phyloP scores from a whole-genome alignment of 2,113 vertebrate genomes.

The Aphelocoma coerulescens region DNA sequence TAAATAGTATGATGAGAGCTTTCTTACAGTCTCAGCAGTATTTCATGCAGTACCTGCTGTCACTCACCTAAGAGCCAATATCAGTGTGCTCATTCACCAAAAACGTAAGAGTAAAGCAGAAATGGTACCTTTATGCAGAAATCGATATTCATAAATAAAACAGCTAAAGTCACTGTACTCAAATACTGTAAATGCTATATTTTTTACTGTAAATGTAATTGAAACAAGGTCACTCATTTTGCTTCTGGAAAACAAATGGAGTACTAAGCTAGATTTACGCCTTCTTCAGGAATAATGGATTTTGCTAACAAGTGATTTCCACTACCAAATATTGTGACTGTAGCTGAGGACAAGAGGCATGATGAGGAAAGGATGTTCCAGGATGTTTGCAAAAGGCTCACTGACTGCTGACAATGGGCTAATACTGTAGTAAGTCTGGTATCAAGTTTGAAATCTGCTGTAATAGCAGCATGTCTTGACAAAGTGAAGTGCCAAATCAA shows the following conservation, averaged over 20 bases:
- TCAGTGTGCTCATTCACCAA: not conserved
- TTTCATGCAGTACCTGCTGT: constrained; percentile 4
- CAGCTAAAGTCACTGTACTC: constrained; percentile 12
- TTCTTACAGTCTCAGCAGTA: constrained; percentile 2
- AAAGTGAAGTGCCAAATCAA: not conserved
- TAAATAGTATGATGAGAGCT: not conserved
- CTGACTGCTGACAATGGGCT: not conserved
- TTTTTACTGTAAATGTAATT: constrained; percentile 55
- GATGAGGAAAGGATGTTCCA: not conserved
- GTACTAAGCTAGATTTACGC: not conserved
- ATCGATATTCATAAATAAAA: constrained; percentile 53
- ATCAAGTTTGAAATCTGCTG: not conserved
- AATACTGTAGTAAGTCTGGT: not conserved
- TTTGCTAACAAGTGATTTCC: not conserved
- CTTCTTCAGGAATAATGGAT: not conserved
- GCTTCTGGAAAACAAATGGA: constrained; percentile 24
- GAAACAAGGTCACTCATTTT: constrained; percentile 46
- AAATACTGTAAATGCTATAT: constrained; percentile 43
- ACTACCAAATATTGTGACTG: not conserved
- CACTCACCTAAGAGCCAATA: not conserved
- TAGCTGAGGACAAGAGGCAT: not conserved
- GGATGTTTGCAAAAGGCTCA: not conserved
- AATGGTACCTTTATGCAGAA: constrained; percentile 34
- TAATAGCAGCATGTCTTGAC: not conserved
- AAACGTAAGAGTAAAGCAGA: constrained; percentile 7